A percentile compares a stretch with the other conserved stretches of the same genome.
These are phyloP conservation scores for Botia almorhae DNA, from an alignment of 2,797 vertebrate genomes.

Conservation along the genomic window DNA sequence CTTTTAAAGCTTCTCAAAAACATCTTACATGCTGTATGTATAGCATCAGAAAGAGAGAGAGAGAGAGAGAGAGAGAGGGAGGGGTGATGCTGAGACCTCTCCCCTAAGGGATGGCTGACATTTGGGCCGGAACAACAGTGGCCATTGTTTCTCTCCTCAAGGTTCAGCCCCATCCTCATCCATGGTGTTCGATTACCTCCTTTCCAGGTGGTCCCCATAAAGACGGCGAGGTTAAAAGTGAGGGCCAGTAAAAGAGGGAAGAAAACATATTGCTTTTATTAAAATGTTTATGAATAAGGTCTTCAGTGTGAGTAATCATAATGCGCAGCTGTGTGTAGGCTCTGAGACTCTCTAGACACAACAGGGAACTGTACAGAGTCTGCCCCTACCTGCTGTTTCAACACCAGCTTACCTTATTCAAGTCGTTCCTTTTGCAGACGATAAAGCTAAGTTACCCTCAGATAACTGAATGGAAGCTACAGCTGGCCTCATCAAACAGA, in stretches of 20 bases:
- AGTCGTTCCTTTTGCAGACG: constrained; percentile 12
- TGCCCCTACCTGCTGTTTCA: constrained; percentile 27
- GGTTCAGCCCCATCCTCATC: constrained; percentile 54
- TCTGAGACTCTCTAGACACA: constrained; percentile 44
- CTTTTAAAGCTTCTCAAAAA: too few species aligned
- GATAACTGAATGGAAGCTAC: constrained; percentile 35
- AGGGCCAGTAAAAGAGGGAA: constrained; percentile 50
- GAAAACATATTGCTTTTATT: constrained; percentile 66
- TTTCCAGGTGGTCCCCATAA: constrained; percentile 64
- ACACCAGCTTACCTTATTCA: constrained; percentile 37
- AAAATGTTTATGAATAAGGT: constrained; percentile 62
- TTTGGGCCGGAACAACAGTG: constrained; percentile 63
- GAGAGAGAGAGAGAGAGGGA: too few species aligned
- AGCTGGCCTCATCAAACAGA: constrained; percentile 3
- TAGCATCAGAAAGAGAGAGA: constrained; percentile 30
- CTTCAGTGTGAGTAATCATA: constrained; percentile 55
- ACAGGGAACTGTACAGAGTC: constrained; percentile 30
- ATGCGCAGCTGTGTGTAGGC: constrained; percentile 41
- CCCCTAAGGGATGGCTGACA: constrained; percentile 63
- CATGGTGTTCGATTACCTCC: constrained; percentile 61
- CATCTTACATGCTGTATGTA: too few species aligned
- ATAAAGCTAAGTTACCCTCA: constrained; percentile 35
- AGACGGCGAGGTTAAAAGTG: constrained; percentile 46
- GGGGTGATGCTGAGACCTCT: constrained; percentile 59
- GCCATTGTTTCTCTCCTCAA: constrained; percentile 63